Evolutionary conservation across 2,797 vertebrate species (phyloP).

Genomic region (Hippocampus kuda): DNA sequence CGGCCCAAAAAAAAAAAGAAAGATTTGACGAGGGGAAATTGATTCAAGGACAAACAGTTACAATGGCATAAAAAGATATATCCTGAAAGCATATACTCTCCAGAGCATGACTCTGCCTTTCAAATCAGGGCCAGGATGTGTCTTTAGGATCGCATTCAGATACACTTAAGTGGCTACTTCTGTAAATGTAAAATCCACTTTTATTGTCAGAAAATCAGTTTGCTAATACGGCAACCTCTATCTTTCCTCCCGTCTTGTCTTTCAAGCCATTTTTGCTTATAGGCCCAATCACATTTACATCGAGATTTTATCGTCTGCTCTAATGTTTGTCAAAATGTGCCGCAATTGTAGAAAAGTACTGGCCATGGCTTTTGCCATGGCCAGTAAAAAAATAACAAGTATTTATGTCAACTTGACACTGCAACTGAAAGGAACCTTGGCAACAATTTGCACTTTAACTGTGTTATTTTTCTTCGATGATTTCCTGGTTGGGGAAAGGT

Average conservation of each 20-base stretch:
- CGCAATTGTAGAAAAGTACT: slow-evolving; percentile 50
- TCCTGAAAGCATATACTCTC: slow-evolving; percentile 15
- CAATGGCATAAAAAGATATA: slow-evolving; percentile 9
- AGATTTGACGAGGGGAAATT: slow-evolving; percentile 9
- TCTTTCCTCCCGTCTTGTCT: slow-evolving; percentile 24
- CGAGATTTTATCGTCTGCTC: slow-evolving; percentile 54
- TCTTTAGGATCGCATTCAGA: slow-evolving; percentile 31
- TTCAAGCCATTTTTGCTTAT: slow-evolving; percentile 26
- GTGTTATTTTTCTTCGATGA: slow-evolving; percentile 51
- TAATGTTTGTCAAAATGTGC: slow-evolving; percentile 56
- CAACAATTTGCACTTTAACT: slow-evolving; percentile 61
- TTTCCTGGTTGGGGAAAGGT: slow-evolving; percentile 60
- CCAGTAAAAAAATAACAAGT: no score
- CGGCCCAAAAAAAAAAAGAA: not conserved
- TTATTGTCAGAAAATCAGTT: slow-evolving; percentile 23
- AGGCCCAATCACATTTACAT: slow-evolving; percentile 41
- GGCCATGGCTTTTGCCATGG: slow-evolving; percentile 31
- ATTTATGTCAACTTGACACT: slow-evolving; percentile 43
- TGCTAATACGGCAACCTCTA: slow-evolving; percentile 38
- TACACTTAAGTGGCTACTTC: slow-evolving; percentile 30
- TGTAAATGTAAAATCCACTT: slow-evolving; percentile 40
- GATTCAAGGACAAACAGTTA: slow-evolving; percentile 5
- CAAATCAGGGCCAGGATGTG: slow-evolving; percentile 19
- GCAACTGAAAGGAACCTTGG: slow-evolving; percentile 50
- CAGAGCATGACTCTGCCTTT: slow-evolving; percentile 17